Conservation (phyloP, 2,888 invertebrate species). For the Aradus depressus region DNA sequence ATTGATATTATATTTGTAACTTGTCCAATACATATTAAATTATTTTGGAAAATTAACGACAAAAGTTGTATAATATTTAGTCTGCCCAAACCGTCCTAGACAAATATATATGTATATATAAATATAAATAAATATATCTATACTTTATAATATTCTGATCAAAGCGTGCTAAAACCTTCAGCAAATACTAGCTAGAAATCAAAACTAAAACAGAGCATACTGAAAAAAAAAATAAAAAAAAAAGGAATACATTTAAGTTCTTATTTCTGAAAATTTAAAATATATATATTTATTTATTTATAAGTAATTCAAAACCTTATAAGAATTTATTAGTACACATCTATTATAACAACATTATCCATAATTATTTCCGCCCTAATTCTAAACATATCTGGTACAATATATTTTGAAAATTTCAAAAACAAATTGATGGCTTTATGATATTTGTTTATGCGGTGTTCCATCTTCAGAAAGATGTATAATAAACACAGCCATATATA, state of each 20-base stretch:
- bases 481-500: slow-evolving; percentile 11
- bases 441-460: slow-evolving; percentile 15
- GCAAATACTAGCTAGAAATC: slow-evolving; percentile 13
- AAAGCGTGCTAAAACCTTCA: slow-evolving; percentile 14
- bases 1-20: too few relatives aligned
- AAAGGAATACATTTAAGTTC: slow-evolving; percentile 1
- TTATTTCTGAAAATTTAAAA: background rate
- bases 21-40: too few relatives aligned
- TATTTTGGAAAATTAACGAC: too few relatives aligned
- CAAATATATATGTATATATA: background rate
- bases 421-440: slow-evolving; percentile 15
- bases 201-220: background rate
- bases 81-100: too few relatives aligned
- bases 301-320: too few relatives aligned
- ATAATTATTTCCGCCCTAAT: too few relatives aligned
- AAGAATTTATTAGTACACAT: too few relatives aligned
- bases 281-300: slow-evolving; percentile 3
- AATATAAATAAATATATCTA: background rate
- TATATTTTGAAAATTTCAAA: slow-evolving; percentile 4
- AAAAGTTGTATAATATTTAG: too few relatives aligned
- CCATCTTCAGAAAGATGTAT: slow-evolving; percentile 10
- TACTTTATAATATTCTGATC: background rate
- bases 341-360: too few relatives aligned
- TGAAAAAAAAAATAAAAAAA: background rate
- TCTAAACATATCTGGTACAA: slow-evolving; percentile 2